These are phyloP conservation scores for Lobophora halterata DNA, from an alignment of 2,888 invertebrate genomes.

Conservation along the genomic window DNA sequence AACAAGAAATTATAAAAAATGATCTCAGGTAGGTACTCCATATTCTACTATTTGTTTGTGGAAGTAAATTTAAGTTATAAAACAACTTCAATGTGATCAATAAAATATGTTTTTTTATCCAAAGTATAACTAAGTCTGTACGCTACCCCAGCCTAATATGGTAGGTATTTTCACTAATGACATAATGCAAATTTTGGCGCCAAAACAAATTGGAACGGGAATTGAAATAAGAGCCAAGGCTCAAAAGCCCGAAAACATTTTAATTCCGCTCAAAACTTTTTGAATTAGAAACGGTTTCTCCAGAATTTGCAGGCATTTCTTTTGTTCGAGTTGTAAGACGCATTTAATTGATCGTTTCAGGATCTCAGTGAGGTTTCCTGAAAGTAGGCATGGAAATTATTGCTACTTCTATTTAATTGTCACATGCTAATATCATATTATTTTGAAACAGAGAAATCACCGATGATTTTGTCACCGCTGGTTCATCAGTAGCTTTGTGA, in stretches of 20 bases:
- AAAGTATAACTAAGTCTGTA: conserved; percentile 11
- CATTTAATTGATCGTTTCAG: conserved; percentile 48
- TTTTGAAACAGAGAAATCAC: too few species aligned
- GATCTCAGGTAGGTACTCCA: too few species aligned
- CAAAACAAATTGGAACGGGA: conserved; percentile 37
- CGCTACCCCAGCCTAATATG: conserved; percentile 6
- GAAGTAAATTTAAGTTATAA: too few species aligned
- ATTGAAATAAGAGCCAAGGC: conserved; percentile 33
- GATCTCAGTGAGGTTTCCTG: conserved; percentile 37
- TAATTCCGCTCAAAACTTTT: conserved; percentile 30
- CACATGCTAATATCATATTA: neutral
- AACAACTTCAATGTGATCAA: too few species aligned
- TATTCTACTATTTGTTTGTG: too few species aligned
- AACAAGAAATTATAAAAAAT: too few species aligned
- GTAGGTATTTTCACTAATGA: conserved; percentile 21
- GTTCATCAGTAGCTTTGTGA: too few species aligned
- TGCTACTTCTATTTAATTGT: conserved; percentile 10
- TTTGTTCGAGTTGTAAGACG: conserved; percentile 23
- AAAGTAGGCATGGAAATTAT: too few species aligned
- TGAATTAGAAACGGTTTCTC: conserved; percentile 34
- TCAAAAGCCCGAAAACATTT: conserved; percentile 20
- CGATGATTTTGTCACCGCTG: too few species aligned
- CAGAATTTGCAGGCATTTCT: conserved; percentile 25
- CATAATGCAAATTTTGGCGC: conserved; percentile 35
- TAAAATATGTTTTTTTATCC: too few species aligned